phyloP scores from a whole-genome alignment of 2,113 vertebrate species.

The Oreamnos americanus region DNA sequence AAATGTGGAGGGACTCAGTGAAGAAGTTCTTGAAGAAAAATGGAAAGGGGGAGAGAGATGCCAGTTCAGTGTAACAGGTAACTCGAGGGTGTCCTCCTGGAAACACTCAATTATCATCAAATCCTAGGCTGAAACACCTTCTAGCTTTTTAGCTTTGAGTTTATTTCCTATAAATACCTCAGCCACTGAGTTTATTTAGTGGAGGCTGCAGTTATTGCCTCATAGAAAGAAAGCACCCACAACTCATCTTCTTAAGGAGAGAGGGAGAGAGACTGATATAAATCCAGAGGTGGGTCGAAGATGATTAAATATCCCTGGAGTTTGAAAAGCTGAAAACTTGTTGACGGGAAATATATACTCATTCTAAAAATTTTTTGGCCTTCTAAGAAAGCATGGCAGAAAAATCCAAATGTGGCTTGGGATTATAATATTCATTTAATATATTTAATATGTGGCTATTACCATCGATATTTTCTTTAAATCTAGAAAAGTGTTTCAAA shows the following conservation, averaged over 20 bases:
- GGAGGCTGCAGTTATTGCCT: slow-evolving; percentile 44
- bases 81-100: background rate
- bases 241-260: slow-evolving; percentile 10
- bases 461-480: background rate
- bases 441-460: background rate
- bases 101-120: slow-evolving; percentile 22
- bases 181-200: slow-evolving; percentile 46
- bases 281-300: background rate
- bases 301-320: background rate
- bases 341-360: background rate
- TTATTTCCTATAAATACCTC: slow-evolving; percentile 56
- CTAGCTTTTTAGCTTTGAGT: slow-evolving; percentile 40
- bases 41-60: background rate
- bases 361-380: background rate
- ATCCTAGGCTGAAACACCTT: slow-evolving; percentile 1
- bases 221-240: slow-evolving; percentile 45
- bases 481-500: background rate
- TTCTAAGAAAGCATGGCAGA: background rate
- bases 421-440: background rate
- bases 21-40: slow-evolving; percentile 27
- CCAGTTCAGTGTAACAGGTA: background rate
- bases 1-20: background rate
- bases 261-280: slow-evolving; percentile 17
- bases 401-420: background rate
- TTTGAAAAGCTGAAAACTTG: background rate